Conservation (phyloP, 1,140 invertebrate species). For the Aphis craccivora region DNA sequence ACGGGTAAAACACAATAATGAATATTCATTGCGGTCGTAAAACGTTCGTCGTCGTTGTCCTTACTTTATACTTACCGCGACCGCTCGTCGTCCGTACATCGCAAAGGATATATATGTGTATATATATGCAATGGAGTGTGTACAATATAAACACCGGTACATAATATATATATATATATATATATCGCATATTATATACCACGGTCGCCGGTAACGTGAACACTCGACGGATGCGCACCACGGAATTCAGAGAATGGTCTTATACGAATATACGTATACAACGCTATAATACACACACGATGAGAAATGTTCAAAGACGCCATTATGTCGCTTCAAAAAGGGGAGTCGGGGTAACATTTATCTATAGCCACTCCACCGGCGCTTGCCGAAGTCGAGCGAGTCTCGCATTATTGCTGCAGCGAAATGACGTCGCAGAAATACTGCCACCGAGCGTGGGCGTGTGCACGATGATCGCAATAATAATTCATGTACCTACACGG, state of each 20-base stretch:
- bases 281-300: neutral
- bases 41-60: neutral
- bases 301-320: constrained; percentile 5
- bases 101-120: neutral
- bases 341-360: neutral
- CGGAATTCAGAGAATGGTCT: neutral
- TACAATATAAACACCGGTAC: neutral
- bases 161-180: too few species aligned
- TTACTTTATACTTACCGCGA: neutral
- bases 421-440: neutral
- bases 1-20: neutral
- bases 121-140: neutral
- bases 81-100: neutral
- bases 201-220: neutral
- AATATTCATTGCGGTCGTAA: neutral
- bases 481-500: neutral
- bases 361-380: neutral
- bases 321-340: neutral
- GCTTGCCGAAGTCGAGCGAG: neutral
- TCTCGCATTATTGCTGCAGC: neutral
- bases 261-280: neutral
- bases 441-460: too few species aligned
- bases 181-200: neutral
- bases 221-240: neutral
- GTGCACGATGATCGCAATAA: neutral